Conservation (phyloP, 2,797 vertebrate genomes). For the Anniella stebbinsi region DNA sequence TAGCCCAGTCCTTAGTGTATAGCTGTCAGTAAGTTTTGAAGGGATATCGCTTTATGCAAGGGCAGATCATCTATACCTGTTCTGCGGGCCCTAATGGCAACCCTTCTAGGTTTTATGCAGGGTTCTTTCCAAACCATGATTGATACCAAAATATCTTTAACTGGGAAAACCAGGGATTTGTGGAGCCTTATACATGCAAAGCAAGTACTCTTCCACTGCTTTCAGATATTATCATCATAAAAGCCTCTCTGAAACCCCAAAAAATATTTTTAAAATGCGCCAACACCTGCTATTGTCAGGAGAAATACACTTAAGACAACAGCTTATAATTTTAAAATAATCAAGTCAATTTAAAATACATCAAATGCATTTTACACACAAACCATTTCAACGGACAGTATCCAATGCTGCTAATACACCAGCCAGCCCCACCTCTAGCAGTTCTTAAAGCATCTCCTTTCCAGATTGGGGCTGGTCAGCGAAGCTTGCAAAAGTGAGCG, state of each 20-base stretch:
- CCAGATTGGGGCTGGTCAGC: no score
- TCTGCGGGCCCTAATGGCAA: not conserved
- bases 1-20: not conserved
- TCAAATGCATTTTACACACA: conserved; percentile 57
- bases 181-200: not conserved
- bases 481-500: no score
- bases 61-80: not conserved
- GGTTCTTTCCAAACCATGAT: not conserved
- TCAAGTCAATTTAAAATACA: not conserved
- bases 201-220: not conserved
- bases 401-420: no score
- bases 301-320: not conserved
- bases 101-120: not conserved
- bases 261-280: not conserved
- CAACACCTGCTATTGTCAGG: not conserved
- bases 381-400: not conserved
- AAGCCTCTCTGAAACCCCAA: not conserved
- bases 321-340: conserved; percentile 1
- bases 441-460: no score
- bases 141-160: not conserved
- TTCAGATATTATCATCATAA: not conserved
- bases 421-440: no score
- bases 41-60: not conserved
- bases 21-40: not conserved
- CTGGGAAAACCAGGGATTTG: not conserved